Percentiles rank a stretch among this genome's conserved stretches.
phyloP scores from a whole-genome alignment of 2,888 invertebrate genomes.

The Chironomus tentans region DNA sequence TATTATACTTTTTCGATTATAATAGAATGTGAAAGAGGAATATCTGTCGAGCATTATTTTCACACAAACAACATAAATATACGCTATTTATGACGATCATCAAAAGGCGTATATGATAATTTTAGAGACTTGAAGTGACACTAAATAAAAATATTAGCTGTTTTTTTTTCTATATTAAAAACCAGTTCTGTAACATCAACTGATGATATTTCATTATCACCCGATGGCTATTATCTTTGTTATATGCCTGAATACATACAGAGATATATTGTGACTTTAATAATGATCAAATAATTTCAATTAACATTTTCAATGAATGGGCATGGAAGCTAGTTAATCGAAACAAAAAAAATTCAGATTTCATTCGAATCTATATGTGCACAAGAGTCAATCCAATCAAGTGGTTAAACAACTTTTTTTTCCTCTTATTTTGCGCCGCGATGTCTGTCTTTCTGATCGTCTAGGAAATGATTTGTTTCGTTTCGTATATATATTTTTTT shows the following conservation, averaged over 20 bases:
- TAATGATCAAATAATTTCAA: not conserved
- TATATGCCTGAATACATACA: too few species aligned
- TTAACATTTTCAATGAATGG: not conserved
- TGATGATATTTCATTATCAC: not conserved
- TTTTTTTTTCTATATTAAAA: not conserved
- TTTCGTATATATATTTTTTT: not conserved
- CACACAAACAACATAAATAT: not conserved
- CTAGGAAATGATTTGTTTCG: constrained; percentile 25
- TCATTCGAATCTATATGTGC: not conserved
- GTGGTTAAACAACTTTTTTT: constrained; percentile 25
- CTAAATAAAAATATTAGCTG: constrained; percentile 17
- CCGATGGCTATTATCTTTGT: too few species aligned
- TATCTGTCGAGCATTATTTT: too few species aligned
- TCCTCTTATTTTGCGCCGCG: not conserved
- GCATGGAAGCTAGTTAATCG: not conserved
- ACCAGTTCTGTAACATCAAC: constrained; percentile 13
- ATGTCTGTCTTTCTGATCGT: constrained; percentile 11
- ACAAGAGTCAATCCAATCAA: constrained; percentile 14
- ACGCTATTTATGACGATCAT: constrained; percentile 1
- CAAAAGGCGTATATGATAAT: constrained; percentile 12
- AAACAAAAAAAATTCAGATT: not conserved
- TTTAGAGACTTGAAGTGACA: constrained; percentile 9
- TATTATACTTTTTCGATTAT: too few species aligned
- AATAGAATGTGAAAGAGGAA: too few species aligned
- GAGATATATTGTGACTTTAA: not conserved